phyloP scores from a whole-genome alignment of 2,797 vertebrate genomes.

The Galagoides demidoff region DNA sequence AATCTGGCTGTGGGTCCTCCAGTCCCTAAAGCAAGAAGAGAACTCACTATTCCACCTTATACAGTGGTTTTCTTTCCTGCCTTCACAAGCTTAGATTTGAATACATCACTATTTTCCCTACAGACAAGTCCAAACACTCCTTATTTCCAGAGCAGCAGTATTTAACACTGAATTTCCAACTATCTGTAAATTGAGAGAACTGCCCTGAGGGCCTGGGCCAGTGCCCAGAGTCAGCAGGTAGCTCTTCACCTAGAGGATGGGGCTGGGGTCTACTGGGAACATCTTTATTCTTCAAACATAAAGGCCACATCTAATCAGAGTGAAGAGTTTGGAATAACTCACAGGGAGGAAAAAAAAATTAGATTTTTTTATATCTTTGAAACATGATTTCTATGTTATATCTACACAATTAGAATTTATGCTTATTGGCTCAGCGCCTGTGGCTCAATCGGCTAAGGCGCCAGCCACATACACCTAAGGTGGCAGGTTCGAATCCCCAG shows the following conservation, averaged over 20 bases:
- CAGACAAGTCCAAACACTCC: neutral
- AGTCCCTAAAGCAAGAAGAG: neutral
- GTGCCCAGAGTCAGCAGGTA: too few relatives aligned
- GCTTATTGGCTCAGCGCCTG: too few relatives aligned
- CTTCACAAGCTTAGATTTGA: neutral
- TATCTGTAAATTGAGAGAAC: neutral
- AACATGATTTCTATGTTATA: neutral
- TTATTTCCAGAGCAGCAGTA: neutral
- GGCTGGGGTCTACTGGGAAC: neutral
- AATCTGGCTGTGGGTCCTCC: neutral
- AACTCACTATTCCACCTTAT: accelerated
- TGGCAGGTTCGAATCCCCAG: too few relatives aligned
- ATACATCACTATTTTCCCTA: neutral
- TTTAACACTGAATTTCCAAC: neutral
- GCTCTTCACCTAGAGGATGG: neutral
- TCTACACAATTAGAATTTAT: neutral
- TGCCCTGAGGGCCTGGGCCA: neutral
- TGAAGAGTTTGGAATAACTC: neutral
- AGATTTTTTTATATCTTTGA: neutral
- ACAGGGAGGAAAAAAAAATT: neutral
- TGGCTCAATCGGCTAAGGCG: too few relatives aligned
- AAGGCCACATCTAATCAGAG: neutral
- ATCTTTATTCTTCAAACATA: neutral
- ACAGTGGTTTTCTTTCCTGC: neutral
- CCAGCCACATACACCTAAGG: too few relatives aligned